Conservation (phyloP, 2,888 invertebrate genomes). For the Sepiola atlantica region DNA sequence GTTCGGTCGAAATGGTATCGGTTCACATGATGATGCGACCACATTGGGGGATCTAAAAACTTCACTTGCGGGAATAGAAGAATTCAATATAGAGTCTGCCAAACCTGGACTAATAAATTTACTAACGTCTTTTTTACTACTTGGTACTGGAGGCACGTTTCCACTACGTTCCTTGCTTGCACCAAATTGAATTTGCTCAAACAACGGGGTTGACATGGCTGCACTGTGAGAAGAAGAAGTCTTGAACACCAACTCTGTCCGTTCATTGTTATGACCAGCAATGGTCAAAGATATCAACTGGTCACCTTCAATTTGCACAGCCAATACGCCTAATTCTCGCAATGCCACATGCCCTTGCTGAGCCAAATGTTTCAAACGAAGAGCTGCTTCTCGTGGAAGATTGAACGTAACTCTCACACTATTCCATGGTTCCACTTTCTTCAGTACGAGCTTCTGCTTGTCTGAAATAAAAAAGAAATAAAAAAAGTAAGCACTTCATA, state of each 20-base stretch:
- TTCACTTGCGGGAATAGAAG: slow-evolving; percentile 40
- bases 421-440: slow-evolving; percentile 97
- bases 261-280: slow-evolving; percentile 81
- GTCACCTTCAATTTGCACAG: slow-evolving; percentile 87
- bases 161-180: slow-evolving; percentile 44
- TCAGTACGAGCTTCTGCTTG: slow-evolving; percentile 79
- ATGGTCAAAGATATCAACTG: slow-evolving; percentile 80
- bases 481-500: neutral
- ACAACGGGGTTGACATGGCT: slow-evolving; percentile 53
- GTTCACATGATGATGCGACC: slow-evolving; percentile 88
- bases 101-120: slow-evolving; percentile 51
- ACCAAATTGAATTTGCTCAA: slow-evolving; percentile 54
- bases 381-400: slow-evolving; percentile 95
- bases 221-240: slow-evolving; percentile 57
- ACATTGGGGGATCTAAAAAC: slow-evolving; percentile 83
- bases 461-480: slow-evolving; percentile 63
- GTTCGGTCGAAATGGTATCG: slow-evolving; percentile 75
- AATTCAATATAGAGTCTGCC: slow-evolving; percentile 63
- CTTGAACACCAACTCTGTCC: slow-evolving; percentile 79
- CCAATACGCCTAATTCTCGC: slow-evolving; percentile 92
- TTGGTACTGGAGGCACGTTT: slow-evolving; percentile 50
- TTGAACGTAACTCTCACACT: slow-evolving; percentile 97
- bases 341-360: slow-evolving; percentile 89
- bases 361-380: slow-evolving; percentile 91
- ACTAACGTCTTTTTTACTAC: slow-evolving; percentile 51